Evolutionary conservation across 1,140 invertebrate species (phyloP), one percentile per base, ranked within the genome.

Genomic region (Tenebrio molitor): DNA sequence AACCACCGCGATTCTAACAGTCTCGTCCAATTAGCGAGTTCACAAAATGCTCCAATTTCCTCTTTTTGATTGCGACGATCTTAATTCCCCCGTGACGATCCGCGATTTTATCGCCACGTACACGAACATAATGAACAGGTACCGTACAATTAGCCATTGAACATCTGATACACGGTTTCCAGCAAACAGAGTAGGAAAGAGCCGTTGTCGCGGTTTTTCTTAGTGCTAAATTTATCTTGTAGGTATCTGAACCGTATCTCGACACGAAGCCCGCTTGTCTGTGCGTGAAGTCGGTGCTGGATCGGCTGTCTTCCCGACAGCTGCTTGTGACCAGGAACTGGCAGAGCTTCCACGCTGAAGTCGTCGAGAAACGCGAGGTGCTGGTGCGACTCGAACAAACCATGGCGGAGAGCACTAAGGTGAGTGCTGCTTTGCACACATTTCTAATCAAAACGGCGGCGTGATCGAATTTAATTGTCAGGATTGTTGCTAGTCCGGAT

Each of bases 221-320:
- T 53, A 74, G 25, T 67, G 68, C 77, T 81, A 81, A 76, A 79
- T 81, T 79, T 78, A 74, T 77, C 76, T 78, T 83, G 67, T 78
- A 94, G 92, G 88, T 90, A 77, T 87, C 88, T 71, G 93, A 95
- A 83, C 88, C 89, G 36, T 89, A 92, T 85, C 86, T 95, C 71
- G 91, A 94, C 81, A 85, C 91, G 63, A 87, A 89, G 68, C 86
- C 88, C 78, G 90, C 93, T 69, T 85, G 89, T 76, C 81, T 88
- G 41, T 91, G 89, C 77, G 89, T 94, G 39, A 88, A 93, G 81
- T 88, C 88, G 12, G 86, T 92, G 41, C 82, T 94, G 73, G 89
- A 92, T 77, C 88, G 90, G 65, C 89, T 93, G 76, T 87, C 87
- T 66, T 88, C 89, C 80, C 84, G 89, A 15, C 91, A 92, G 81